A percentile compares a stretch with the other conserved stretches of the same genome.
Conservation (phyloP, 2,797 vertebrate genomes). For the Sebastes ruberrimus region DNA sequence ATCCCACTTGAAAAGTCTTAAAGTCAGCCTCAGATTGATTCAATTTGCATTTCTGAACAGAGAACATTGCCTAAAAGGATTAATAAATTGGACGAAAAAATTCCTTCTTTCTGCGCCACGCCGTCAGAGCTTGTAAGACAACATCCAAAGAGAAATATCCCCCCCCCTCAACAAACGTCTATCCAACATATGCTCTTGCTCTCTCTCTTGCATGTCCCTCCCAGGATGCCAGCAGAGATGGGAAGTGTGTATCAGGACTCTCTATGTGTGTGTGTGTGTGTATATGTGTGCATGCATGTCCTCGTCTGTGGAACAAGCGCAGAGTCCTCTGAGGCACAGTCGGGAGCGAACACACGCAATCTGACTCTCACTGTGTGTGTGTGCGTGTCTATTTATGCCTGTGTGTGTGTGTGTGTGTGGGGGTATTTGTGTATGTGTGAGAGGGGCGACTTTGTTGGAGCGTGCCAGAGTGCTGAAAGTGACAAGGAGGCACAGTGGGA, state of each 20-base stretch:
- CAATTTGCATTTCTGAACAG: constrained; percentile 89
- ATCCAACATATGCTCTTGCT: constrained; percentile 77
- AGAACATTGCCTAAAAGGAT: constrained; percentile 88
- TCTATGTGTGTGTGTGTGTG: constrained; percentile 16
- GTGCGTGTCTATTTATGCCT: constrained; percentile 14
- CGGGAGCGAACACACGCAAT: constrained; percentile 68
- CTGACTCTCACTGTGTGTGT: constrained; percentile 47
- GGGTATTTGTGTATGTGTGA: constrained; percentile 45
- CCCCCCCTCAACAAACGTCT: constrained; percentile 69
- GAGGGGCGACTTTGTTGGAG: constrained; percentile 66
- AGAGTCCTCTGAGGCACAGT: constrained; percentile 72
- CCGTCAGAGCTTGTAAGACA: constrained; percentile 82
- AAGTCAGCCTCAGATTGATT: constrained; percentile 89
- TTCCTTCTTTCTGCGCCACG: constrained; percentile 78
- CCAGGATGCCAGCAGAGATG: constrained; percentile 76
- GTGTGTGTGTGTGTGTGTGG: not conserved
- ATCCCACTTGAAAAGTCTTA: constrained; percentile 90
- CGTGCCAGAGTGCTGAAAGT: constrained; percentile 74
- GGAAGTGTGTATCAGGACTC: constrained; percentile 70
- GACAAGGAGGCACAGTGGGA: constrained; percentile 73
- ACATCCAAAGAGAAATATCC: constrained; percentile 77
- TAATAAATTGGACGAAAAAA: constrained; percentile 86
- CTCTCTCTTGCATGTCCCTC: constrained; percentile 71
- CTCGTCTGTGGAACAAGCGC: constrained; percentile 68
- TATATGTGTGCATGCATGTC: constrained; percentile 30